phyloP scores from a whole-genome alignment of 2,888 invertebrate species.

The Argyresthia goedartella region DNA sequence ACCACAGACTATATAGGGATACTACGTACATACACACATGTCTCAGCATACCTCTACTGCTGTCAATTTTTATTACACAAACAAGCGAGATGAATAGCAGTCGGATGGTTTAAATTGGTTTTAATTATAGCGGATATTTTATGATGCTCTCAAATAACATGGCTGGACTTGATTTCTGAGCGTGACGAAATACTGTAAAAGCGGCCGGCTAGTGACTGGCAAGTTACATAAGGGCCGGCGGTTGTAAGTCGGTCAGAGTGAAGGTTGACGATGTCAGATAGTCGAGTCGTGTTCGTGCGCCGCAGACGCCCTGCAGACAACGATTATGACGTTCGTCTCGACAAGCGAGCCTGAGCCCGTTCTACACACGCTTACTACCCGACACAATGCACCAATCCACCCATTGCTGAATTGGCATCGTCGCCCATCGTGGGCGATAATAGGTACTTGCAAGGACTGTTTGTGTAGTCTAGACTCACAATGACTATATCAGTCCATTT shows the following conservation, averaged over 20 bases:
- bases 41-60: neutral
- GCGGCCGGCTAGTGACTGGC: neutral
- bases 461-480: conserved; percentile 2
- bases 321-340: conserved; percentile 51
- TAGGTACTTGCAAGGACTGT: conserved; percentile 4
- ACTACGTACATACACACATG: neutral
- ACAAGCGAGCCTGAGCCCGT: conserved; percentile 18
- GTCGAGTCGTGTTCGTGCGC: conserved; percentile 23
- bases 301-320: conserved; percentile 56
- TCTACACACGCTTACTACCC: conserved; percentile 37
- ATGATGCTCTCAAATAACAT: conserved; percentile 7
- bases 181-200: neutral
- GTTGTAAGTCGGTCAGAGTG: conserved; percentile 16
- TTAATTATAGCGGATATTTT: conserved; percentile 31
- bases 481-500: neutral
- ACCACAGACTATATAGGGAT: too few relatives aligned
- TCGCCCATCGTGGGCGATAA: conserved; percentile 33
- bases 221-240: conserved; percentile 5
- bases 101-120: conserved; percentile 29
- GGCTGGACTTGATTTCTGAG: neutral
- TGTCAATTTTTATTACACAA: conserved; percentile 34
- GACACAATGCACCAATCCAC: conserved; percentile 61
- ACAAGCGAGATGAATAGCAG: conserved; percentile 25
- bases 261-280: conserved; percentile 41
- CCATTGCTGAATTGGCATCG: conserved; percentile 42